These are phyloP conservation scores for Coracopsis vasa DNA, from an alignment of 2,113 vertebrate genomes.

Conservation along the genomic window DNA sequence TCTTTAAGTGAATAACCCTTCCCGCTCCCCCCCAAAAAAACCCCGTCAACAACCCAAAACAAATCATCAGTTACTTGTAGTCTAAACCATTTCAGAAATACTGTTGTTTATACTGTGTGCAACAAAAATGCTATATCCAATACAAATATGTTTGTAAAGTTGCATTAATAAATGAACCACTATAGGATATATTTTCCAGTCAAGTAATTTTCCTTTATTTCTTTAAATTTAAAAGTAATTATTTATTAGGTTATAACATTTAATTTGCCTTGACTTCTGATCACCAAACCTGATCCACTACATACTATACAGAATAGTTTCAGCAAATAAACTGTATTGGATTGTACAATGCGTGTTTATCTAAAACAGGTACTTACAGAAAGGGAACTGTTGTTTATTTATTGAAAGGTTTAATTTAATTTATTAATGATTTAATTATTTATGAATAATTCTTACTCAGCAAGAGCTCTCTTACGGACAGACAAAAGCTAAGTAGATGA, in stretches of 20 bases:
- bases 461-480: background rate
- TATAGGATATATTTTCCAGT: background rate
- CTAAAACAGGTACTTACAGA: background rate
- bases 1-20: background rate
- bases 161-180: background rate
- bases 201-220: background rate
- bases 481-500: background rate
- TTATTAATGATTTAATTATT: background rate
- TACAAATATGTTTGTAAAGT: background rate
- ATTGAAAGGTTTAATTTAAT: background rate
- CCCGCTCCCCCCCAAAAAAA: background rate
- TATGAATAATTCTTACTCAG: background rate
- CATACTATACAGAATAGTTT: background rate
- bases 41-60: too few relatives aligned
- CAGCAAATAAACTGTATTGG: background rate
- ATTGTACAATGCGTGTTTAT: background rate
- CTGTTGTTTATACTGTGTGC: background rate
- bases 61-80: background rate
- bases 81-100: background rate
- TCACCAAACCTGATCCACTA: background rate
- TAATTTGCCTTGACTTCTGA: background rate
- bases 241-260: background rate
- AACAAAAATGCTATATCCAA: background rate
- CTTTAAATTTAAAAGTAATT: background rate
- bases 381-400: background rate